phyloP scores from a whole-genome alignment of 2,113 vertebrate genomes.

The Dendropsophus ebraccatus region DNA sequence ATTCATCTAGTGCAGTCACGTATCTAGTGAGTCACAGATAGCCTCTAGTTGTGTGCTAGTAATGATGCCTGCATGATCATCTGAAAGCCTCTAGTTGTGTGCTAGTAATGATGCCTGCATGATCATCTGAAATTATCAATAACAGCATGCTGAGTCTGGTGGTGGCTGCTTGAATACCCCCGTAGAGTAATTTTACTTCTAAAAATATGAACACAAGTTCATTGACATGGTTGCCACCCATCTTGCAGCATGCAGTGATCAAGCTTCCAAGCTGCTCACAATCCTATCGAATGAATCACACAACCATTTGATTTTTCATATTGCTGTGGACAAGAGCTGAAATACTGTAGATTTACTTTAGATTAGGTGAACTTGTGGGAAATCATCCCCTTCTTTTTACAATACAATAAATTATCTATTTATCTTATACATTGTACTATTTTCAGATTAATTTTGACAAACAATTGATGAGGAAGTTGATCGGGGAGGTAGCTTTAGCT shows the following conservation, averaged over 20 bases:
- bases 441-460: neutral
- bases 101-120: neutral
- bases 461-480: neutral
- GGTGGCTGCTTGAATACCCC: constrained; percentile 8
- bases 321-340: neutral
- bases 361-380: neutral
- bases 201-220: neutral
- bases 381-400: neutral
- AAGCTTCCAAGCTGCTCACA: neutral
- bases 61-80: neutral
- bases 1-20: neutral
- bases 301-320: neutral
- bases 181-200: constrained; percentile 2
- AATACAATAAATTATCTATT: neutral
- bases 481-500: neutral
- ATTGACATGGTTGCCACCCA: constrained; percentile 1
- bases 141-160: neutral
- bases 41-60: neutral
- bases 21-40: neutral
- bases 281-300: neutral
- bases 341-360: neutral
- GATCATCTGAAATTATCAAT: neutral
- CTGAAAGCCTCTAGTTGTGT: neutral
- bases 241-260: neutral
- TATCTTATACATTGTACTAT: neutral